A percentile compares a stretch with the other conserved stretches of the same genome.
Evolutionary conservation across 2,888 invertebrate species (phyloP).

Genomic region (Tortrix viridana): DNA sequence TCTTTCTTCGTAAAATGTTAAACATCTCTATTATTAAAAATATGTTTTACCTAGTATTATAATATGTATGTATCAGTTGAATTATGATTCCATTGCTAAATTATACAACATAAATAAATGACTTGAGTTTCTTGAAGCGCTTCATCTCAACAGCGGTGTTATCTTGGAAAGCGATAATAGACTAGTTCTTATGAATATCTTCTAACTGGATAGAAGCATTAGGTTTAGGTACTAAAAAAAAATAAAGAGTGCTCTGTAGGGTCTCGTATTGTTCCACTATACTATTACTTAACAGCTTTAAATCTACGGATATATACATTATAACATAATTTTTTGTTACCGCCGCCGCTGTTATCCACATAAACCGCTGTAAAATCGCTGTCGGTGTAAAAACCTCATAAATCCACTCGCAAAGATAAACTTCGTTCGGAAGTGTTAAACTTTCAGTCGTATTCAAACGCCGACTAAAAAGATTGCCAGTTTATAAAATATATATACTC

Average conservation of each 20-base stretch:
- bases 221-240: no score
- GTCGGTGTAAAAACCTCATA: constrained; percentile 53
- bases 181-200: no score
- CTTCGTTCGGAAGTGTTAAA: constrained; percentile 50
- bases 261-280: background rate
- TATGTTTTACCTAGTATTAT: no score
- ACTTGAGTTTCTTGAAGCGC: no score
- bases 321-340: no score
- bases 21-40: constrained; percentile 4
- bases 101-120: no score
- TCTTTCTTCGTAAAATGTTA: constrained; percentile 1
- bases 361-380: constrained; percentile 21
- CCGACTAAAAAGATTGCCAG: background rate
- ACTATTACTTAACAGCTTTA: background rate
- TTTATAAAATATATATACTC: background rate
- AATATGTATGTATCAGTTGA: no score
- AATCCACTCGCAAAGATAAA: constrained; percentile 58
- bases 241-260: no score
- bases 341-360: constrained; percentile 15
- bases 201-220: no score
- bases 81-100: no score
- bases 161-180: no score
- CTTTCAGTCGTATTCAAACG: constrained; percentile 45
- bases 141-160: no score
- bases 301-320: background rate